phyloP scores from a whole-genome alignment of 2,888 invertebrate species.

The Machimus rusticus region DNA sequence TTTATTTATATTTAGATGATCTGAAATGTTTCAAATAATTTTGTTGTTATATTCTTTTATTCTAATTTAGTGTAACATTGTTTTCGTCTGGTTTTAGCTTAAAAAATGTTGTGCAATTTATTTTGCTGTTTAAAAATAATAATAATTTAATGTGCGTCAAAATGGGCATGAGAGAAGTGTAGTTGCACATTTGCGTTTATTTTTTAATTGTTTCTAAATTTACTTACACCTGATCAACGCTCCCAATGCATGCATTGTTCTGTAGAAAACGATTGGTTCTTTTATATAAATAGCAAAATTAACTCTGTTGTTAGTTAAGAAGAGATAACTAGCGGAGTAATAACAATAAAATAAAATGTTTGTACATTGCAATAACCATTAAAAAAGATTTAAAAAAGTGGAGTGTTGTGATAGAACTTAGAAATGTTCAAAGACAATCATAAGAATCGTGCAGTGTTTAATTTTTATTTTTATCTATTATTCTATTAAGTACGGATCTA shows the following conservation, averaged over 20 bases:
- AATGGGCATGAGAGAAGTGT: conserved; percentile 22
- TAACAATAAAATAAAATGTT: no score
- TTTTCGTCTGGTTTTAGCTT: background rate
- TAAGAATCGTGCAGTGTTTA: background rate
- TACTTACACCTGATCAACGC: conserved; percentile 91
- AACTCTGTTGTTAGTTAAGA: conserved; percentile 3
- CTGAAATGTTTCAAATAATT: background rate
- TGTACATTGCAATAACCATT: background rate
- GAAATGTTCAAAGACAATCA: background rate
- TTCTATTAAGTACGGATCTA: background rate
- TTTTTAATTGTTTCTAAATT: conserved; percentile 50
- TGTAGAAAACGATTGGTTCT: conserved; percentile 53
- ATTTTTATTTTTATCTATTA: background rate
- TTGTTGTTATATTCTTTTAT: background rate
- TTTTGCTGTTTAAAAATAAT: background rate
- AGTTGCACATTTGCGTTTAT: conserved; percentile 22
- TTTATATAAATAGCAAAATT: conserved; percentile 27
- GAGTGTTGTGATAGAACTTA: background rate
- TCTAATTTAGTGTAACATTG: background rate
- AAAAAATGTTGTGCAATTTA: background rate
- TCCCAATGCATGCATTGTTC: conserved; percentile 90
- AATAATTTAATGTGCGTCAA: background rate
- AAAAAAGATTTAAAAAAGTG: background rate
- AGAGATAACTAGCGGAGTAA: background rate
- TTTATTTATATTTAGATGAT: background rate